These are phyloP conservation scores for Protonemura montana DNA, from an alignment of 2,888 invertebrate genomes.

Conservation along the genomic window DNA sequence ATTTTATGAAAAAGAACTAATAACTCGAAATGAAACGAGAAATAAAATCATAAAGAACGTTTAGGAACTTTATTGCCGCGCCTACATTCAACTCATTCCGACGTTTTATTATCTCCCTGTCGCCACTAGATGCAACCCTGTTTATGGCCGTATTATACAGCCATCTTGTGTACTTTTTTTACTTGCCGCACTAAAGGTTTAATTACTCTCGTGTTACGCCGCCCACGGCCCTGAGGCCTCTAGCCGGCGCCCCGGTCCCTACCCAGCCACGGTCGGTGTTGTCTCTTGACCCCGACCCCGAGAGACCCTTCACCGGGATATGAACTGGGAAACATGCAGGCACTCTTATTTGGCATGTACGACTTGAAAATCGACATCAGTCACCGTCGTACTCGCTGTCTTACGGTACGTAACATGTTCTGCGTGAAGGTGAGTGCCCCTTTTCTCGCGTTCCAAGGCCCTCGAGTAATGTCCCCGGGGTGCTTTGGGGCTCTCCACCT, in stretches of 20 bases:
- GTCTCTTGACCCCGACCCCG: conserved; percentile 27
- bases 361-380: not conserved
- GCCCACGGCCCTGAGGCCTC: conserved; percentile 9
- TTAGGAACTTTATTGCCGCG: conserved; percentile 16
- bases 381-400: not conserved
- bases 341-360: not conserved
- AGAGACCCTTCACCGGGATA: conserved; percentile 23
- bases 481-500: not conserved
- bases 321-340: conserved; percentile 29
- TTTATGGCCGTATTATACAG: conserved; percentile 33
- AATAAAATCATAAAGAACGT: conserved; percentile 10
- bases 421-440: not conserved
- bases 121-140: conserved; percentile 2
- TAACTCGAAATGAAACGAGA: not conserved
- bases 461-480: conserved; percentile 25
- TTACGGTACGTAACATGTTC: not conserved
- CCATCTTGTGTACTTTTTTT: conserved; percentile 15
- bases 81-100: not conserved
- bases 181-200: conserved; percentile 12
- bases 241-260: not conserved
- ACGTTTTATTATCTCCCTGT: not conserved
- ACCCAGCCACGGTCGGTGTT: conserved; percentile 23
- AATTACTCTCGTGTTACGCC: conserved; percentile 18
- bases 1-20: not conserved
- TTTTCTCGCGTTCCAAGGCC: not conserved